Conservation (phyloP, 1,140 invertebrate species). For the Drosophila prosaltans region DNA sequence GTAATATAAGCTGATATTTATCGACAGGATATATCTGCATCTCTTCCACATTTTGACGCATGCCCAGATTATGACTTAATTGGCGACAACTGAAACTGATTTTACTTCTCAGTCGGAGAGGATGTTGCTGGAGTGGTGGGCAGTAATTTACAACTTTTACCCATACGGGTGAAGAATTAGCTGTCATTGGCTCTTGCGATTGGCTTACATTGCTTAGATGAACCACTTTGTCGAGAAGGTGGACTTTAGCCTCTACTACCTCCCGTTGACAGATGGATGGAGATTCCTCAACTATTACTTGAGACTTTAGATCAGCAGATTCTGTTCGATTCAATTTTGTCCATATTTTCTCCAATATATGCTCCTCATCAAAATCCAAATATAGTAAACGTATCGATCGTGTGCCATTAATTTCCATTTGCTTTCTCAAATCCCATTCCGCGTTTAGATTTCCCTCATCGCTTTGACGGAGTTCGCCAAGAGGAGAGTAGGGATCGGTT, state of each 20-base stretch:
- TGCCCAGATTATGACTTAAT: conserved; percentile 43
- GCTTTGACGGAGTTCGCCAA: not conserved
- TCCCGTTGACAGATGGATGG: conserved; percentile 35
- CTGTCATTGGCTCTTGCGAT: conserved; percentile 14
- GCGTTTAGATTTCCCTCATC: not conserved
- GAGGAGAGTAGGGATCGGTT: not conserved
- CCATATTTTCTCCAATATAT: not conserved
- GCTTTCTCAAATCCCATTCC: not conserved
- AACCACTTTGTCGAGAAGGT: conserved; percentile 17
- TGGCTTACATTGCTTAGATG: conserved; percentile 39
- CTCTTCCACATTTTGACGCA: conserved; percentile 54
- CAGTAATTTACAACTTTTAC: conserved; percentile 67
- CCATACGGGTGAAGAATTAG: not conserved
- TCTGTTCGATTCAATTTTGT: not conserved
- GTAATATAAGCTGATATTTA: conserved; percentile 34
- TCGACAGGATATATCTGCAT: conserved; percentile 28
- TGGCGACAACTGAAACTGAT: conserved; percentile 55
- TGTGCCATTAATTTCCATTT: not conserved
- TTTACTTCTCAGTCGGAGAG: conserved; percentile 43
- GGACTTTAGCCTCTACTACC: conserved; percentile 36
- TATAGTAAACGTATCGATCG: conserved; percentile 50
- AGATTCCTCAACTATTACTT: not conserved
- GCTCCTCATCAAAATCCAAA: conserved; percentile 51
- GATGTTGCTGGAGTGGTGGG: not conserved
- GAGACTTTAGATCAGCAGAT: conserved; percentile 9